Evolutionary conservation across 2,113 vertebrate genomes (phyloP).

Genomic region (Phylloscopus trochiloides): DNA sequence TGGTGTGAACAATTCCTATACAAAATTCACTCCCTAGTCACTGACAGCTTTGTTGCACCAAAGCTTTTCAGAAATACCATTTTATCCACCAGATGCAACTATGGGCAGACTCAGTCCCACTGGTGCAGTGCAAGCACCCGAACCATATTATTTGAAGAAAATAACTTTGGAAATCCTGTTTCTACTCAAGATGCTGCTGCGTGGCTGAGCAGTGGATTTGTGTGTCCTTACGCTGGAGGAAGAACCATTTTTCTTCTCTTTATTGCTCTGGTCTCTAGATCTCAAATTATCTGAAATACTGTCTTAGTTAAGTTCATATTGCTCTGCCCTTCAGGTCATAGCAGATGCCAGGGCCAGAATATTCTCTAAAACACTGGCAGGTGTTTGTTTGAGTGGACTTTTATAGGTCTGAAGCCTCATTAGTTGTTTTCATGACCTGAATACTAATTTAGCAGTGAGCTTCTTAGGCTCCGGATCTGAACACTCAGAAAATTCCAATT

Average conservation of each 20-base stretch:
- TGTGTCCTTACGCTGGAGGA: background rate
- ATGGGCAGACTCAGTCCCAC: background rate
- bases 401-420: constrained; percentile 66
- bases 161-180: background rate
- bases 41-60: background rate
- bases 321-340: constrained; percentile 45
- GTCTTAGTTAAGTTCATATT: constrained; percentile 17
- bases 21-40: background rate
- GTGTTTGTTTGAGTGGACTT: constrained; percentile 58
- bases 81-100: background rate
- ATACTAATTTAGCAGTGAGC: constrained; percentile 34
- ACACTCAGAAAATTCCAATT: background rate
- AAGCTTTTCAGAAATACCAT: background rate
- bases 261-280: background rate
- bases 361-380: constrained; percentile 48
- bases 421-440: constrained; percentile 55
- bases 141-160: background rate
- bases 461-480: background rate
- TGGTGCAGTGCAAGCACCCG: background rate
- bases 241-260: constrained; percentile 4
- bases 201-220: background rate
- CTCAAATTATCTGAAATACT: constrained; percentile 29
- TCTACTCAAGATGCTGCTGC: background rate
- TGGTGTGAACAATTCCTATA: background rate
- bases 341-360: constrained; percentile 28